Base-by-base conservation (phyloP, 2,888 invertebrate genomes). In the Psococerastis gibbosa region DNA sequence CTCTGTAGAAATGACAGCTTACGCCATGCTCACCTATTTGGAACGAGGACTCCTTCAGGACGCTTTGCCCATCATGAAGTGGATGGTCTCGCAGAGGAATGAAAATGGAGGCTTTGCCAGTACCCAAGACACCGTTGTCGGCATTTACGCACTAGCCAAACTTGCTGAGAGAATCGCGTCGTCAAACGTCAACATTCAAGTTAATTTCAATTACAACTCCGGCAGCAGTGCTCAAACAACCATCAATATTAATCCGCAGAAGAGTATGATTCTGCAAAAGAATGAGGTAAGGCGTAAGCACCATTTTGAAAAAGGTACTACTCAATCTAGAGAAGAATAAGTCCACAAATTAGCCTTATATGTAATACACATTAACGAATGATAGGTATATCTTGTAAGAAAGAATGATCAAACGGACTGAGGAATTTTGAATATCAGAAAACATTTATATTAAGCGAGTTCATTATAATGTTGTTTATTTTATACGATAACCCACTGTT, bases 1-100 rank as follows among this genome's bases (percentile, higher is more conserved):
- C 1, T 76, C 81, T 51, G 74, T 94, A 3, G 85, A 87, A 60
- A 83, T 87, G 52, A 91, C 94, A 0, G 76, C 92, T 0, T 95
- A 94, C 60, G 82, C 78, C 0, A 63, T 95, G 45, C 65, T 89
- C 44, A 75, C 84, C 0, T 73, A 70, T 53, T 55, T 73, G 15
- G 56, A 60, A 48, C 60, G 66, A 46, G 66, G 66, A 49, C 57
- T 68, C 35, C 56, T 65, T 3, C 54, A 50, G 27, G 71, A 72
- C 49, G 63, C 72, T 1, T 58, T 78, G 20, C 75, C 79, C 1
- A 64, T 81, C 23, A 68, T 81, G 54, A 69, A 73, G 44, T 84
- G 83, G 83, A 61, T 84, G 17, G 65, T 79, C 6, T 65, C 68
- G 22, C 79, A 82, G 54, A 65, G 77, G 51, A 80, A 78, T 55